Evolutionary conservation across 2,888 invertebrate genomes (phyloP).

Genomic region (Trissolcus japonicus): DNA sequence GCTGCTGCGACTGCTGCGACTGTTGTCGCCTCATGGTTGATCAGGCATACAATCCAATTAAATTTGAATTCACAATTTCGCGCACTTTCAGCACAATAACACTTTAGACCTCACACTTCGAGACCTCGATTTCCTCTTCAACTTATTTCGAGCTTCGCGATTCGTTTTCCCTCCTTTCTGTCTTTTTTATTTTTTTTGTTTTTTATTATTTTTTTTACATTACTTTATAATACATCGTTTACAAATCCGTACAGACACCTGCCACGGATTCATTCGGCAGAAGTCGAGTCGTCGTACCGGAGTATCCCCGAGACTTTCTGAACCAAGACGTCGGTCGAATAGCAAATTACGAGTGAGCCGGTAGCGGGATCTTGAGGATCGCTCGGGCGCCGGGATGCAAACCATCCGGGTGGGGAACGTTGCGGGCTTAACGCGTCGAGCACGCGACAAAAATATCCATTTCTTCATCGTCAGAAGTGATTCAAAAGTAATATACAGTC

Average conservation of each 20-base stretch:
- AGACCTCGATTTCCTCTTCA: constrained; percentile 18
- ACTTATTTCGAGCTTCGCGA: constrained; percentile 31
- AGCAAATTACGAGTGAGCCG: constrained; percentile 89
- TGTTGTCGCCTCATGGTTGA: constrained; percentile 86
- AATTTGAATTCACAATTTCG: constrained; percentile 46
- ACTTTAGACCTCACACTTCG: constrained; percentile 39
- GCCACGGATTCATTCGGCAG: constrained; percentile 81
- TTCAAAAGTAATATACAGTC: constrained; percentile 14
- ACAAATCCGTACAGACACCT: constrained; percentile 54
- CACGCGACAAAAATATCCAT: constrained; percentile 57
- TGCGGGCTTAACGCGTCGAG: constrained; percentile 62
- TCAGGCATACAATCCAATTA: constrained; percentile 62
- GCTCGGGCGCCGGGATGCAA: constrained; percentile 63
- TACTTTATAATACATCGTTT: constrained; percentile 15
- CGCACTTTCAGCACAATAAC: constrained; percentile 57
- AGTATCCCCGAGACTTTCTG: constrained; percentile 77
- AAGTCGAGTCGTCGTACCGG: constrained; percentile 88
- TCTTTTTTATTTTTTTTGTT: constrained; percentile 54
- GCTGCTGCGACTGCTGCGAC: constrained; percentile 77
- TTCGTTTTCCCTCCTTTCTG: constrained; percentile 33
- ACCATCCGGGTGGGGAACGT: constrained; percentile 61
- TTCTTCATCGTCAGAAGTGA: constrained; percentile 17
- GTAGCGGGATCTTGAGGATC: constrained; percentile 79
- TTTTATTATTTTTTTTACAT: constrained; percentile 19
- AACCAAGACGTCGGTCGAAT: constrained; percentile 95